Base-by-base conservation (phyloP, 2,797 vertebrate genomes). In the Caiman crocodilus region DNA sequence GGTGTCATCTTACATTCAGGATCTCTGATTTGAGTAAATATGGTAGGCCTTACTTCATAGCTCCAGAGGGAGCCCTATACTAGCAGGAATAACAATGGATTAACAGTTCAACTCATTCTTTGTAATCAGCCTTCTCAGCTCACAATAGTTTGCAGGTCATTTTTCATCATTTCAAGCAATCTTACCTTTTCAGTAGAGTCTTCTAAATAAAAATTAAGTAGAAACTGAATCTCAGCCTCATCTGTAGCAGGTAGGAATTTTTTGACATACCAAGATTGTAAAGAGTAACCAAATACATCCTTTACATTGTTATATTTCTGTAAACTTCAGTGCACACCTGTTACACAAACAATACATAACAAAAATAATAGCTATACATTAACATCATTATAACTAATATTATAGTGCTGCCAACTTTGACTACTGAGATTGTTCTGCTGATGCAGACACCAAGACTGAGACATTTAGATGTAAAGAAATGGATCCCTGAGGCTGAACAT, bases 401-500 rank as follows among this genome's bases (percentile, higher is more conserved):
- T 55, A 76, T 87, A 91, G 85, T 74, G 86, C 91, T 96, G 94
- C 84, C 96, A 90, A 91, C 93, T 94, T 93, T 80, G 91, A 85
- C 93, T 92, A 88, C 89, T 94, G 90, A 96, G 96, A 94, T 97
- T 94, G 90, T 96, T 96, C 95, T 95, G 93, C 90, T 96, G 94
- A 78, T 97, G 92, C 94, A 95, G 88, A 88, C 92, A 96, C 88
- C 82, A 92, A 88, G 96, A 95, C 97, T 92, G 95, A 97, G 97
- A 92, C 93, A 94, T 97, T 97, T 96, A 97, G 97, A 97, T 30
- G 76, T 94, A 94, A 97, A 97, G 97, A 97, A 94, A 94, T 96
- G 76, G 94, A 94, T 97, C 97, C 97, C 97, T 87, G 90, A 96
- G 97, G 97, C 97, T 96, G 92, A 97, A 94, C 93, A 97, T 98